phyloP scores from a whole-genome alignment of 2,888 invertebrate species.

The Steromphala cineraria region DNA sequence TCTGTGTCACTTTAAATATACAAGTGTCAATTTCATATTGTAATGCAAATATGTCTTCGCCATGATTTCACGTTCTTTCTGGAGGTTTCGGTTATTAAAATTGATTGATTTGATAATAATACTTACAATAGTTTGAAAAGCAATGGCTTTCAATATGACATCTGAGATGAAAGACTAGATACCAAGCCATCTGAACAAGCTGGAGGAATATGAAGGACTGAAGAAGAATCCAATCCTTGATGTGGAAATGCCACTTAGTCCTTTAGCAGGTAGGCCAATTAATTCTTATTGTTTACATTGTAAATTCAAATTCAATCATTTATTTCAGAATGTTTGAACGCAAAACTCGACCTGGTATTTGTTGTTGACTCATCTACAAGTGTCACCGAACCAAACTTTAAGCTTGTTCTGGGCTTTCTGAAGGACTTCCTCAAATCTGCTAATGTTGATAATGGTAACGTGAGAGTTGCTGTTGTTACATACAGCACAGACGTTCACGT shows the following conservation, averaged over 20 bases:
- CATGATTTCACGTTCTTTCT: too few relatives aligned
- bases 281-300: too few relatives aligned
- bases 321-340: constrained; percentile 45
- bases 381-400: constrained; percentile 58
- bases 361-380: constrained; percentile 68
- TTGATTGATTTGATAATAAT: neutral
- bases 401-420: constrained; percentile 50
- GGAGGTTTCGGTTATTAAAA: neutral
- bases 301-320: neutral
- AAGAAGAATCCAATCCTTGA: too few relatives aligned
- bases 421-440: constrained; percentile 51
- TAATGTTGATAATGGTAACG: constrained; percentile 57
- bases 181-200: neutral
- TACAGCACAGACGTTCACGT: constrained; percentile 57
- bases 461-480: constrained; percentile 64
- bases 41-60: too few relatives aligned
- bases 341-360: constrained; percentile 59
- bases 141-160: too few relatives aligned
- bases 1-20: too few relatives aligned
- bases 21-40: too few relatives aligned
- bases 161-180: neutral
- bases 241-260: too few relatives aligned
- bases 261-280: too few relatives aligned
- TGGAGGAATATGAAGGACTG: neutral
- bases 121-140: too few relatives aligned